Evolutionary conservation across 2,113 vertebrate species (phyloP).

Genomic region (Sphyrna mokarran): DNA sequence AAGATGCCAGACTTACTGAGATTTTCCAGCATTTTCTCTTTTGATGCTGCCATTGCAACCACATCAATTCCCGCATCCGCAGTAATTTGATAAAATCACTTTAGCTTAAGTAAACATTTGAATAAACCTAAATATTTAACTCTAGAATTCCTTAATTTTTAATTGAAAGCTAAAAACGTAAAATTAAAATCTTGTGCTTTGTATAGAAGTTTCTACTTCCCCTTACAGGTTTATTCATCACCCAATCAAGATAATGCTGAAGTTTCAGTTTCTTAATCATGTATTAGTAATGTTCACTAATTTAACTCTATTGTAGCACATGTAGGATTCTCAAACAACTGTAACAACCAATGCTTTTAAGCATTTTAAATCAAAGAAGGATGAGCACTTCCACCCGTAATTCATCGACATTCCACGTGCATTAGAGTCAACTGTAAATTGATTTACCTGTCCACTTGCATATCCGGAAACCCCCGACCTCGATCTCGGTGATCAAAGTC

Average conservation of each 20-base stretch:
- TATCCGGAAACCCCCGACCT: conserved; percentile 72
- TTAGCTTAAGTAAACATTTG: too few relatives aligned
- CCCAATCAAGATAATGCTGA: not conserved
- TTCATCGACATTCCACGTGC: not conserved
- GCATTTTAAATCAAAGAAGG: not conserved
- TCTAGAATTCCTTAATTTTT: not conserved
- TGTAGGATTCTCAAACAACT: too few relatives aligned
- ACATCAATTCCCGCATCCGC: too few relatives aligned
- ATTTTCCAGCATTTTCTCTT: too few relatives aligned
- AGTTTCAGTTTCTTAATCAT: not conserved
- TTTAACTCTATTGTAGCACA: not conserved
- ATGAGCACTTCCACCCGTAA: not conserved
- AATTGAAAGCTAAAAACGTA: not conserved
- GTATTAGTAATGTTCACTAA: not conserved
- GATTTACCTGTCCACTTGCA: conserved; percentile 66
- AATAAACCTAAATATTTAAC: not conserved
- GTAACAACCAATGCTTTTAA: not conserved
- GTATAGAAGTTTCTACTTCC: not conserved
- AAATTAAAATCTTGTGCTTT: not conserved
- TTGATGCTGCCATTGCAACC: too few relatives aligned
- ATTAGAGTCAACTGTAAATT: not conserved
- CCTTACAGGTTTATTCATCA: not conserved
- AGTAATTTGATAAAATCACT: too few relatives aligned
- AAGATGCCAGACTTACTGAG: too few relatives aligned
- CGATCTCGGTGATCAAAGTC: conserved; percentile 85